Conservation (phyloP, 2,113 vertebrate genomes). For the Ophthalmotilapia sp. region DNA sequence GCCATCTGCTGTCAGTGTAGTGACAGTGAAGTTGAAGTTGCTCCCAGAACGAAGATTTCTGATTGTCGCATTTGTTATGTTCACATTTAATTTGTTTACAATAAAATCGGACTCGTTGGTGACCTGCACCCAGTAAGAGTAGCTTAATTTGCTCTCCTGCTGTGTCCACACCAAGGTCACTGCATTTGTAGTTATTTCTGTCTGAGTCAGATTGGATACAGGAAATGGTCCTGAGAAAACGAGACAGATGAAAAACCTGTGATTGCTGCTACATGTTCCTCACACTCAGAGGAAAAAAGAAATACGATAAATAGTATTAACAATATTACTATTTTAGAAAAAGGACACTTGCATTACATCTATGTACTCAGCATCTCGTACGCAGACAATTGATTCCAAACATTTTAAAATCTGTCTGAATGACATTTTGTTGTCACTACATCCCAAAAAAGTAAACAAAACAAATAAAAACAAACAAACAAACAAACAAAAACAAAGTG, state of each 20-base stretch:
- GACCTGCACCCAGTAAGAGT: constrained; percentile 10
- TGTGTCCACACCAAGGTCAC: constrained; percentile 49
- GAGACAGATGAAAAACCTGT: neutral
- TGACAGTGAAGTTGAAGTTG: constrained; percentile 56
- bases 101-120: neutral
- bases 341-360: neutral
- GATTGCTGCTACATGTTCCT: neutral
- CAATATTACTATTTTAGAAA: neutral
- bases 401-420: neutral
- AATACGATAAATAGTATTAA: neutral
- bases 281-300: neutral
- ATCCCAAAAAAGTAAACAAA: neutral
- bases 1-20: constrained; percentile 30
- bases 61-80: neutral
- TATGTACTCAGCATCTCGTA: neutral
- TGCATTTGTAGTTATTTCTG: constrained; percentile 3
- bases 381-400: neutral
- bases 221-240: constrained; percentile 23
- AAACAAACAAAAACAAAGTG: neutral
- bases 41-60: constrained; percentile 39
- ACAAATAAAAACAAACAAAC: neutral
- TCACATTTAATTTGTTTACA: neutral
- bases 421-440: neutral
- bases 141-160: neutral
- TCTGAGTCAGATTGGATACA: neutral